Evolutionary conservation across 2,113 vertebrate genomes (phyloP).

Genomic region (Crotalus helleri): DNA sequence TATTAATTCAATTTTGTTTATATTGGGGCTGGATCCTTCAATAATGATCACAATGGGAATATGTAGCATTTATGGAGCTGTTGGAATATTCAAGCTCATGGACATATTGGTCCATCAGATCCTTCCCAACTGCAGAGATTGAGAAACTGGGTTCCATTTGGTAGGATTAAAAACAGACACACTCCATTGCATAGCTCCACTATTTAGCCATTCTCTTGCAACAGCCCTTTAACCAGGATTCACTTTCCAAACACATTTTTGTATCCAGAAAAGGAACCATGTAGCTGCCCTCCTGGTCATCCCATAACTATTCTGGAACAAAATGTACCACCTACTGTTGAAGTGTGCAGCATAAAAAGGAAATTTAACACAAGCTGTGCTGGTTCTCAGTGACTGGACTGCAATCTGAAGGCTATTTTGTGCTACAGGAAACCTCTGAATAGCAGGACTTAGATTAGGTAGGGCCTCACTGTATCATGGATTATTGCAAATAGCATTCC

Average conservation of each 20-base stretch:
- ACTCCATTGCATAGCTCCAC: too few relatives aligned
- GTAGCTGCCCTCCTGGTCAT: constrained; percentile 13
- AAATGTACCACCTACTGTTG: constrained; percentile 6
- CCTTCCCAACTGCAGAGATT: neutral
- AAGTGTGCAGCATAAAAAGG: constrained; percentile 37
- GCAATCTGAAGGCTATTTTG: constrained; percentile 27
- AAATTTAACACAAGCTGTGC: constrained; percentile 42
- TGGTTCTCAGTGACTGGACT: constrained; percentile 38
- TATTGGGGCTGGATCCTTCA: too few relatives aligned
- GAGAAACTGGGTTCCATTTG: neutral
- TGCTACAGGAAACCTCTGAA: constrained; percentile 27
- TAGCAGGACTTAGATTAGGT: neutral
- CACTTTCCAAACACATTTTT: neutral
- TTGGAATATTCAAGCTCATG: neutral
- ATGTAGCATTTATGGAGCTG: neutral
- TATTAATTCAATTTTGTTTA: neutral
- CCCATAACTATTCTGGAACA: constrained; percentile 18
- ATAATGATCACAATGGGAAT: neutral
- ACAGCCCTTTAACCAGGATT: neutral
- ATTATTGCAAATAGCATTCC: constrained; percentile 4
- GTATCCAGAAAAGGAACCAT: constrained; percentile 29
- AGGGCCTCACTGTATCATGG: neutral
- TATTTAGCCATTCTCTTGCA: neutral
- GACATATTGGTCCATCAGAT: neutral
- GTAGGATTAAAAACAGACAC: neutral